Base-by-base conservation (phyloP, 2,888 invertebrate genomes). In the Hesperia comma region DNA sequence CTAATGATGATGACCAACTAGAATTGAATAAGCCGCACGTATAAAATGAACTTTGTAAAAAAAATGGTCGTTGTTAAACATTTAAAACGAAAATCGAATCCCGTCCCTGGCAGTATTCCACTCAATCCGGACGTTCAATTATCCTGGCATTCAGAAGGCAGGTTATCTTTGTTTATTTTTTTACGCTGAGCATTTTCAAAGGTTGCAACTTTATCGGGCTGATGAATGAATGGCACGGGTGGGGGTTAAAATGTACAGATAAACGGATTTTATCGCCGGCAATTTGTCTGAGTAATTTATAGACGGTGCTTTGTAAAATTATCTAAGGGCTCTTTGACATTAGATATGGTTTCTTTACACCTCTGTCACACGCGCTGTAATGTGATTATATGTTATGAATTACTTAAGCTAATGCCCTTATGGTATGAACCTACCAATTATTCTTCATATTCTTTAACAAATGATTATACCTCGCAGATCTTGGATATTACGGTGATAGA, bases 281-380 rank as follows among this genome's bases (percentile, higher is more conserved):
- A 84, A 87, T 87, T 86, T 84, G 87, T 86, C 77, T 74, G 71
- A 72, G 76, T 83, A 77, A 86, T 87, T 85, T 84, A 86, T 83
- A 77, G 77, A 68, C 71, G 73, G 75, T 70, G 74, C 77, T 69
- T 77, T 72, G 77, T 83, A 83, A 84, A 40, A 19, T 53, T 51
- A 33, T 61, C 32, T 55, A 10, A 37, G 26, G 58, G 58, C n/a
- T 15, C 15, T 55, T 58, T 43, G n/a, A 32, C 58, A 43, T 32
- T 55, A 10, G 12, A 3, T 4, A 26, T 26, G 2, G 5, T 4
- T 26, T 26, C 26, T 26, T 26, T 26, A 5, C 26, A 5, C 26
- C 5, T 26, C 5, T 26, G 26, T 26, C 26, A 26, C 26, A 26
- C 5, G 26, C 26, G 2, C 5, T 26, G 26, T 26, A 5, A 5